phyloP scores from a whole-genome alignment of 2,888 invertebrate species.

The Choreutis nemorana region DNA sequence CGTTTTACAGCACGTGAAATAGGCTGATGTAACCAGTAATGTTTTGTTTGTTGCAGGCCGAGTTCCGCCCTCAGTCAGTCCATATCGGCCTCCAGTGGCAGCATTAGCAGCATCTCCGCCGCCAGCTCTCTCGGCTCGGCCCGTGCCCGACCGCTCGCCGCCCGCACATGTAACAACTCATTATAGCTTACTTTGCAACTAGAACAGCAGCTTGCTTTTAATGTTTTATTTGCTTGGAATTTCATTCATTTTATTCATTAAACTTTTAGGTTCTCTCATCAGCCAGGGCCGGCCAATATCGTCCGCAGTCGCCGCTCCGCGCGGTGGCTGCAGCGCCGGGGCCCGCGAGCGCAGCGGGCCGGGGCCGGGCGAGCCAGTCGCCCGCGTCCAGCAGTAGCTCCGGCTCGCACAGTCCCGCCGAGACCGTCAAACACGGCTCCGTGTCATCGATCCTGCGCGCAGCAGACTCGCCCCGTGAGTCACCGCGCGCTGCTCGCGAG shows the following conservation, averaged over 20 bases:
- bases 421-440: constrained; percentile 73
- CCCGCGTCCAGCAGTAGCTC: constrained; percentile 89
- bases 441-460: constrained; percentile 53
- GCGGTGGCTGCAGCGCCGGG: constrained; percentile 66
- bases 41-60: constrained; percentile 58
- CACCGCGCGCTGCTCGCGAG: constrained; percentile 26
- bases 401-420: constrained; percentile 82
- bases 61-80: constrained; percentile 85
- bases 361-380: constrained; percentile 65
- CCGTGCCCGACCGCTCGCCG: constrained; percentile 71
- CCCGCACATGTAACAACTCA: constrained; percentile 68
- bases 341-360: constrained; percentile 60
- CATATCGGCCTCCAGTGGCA: constrained; percentile 67
- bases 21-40: no score
- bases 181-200: background rate
- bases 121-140: constrained; percentile 66
- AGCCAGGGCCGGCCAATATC: constrained; percentile 76
- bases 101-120: constrained; percentile 66
- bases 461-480: constrained; percentile 44
- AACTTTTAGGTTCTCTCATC: constrained; percentile 71
- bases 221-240: background rate
- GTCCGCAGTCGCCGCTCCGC: constrained; percentile 74
- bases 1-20: no score
- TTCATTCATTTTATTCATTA: constrained; percentile 2
- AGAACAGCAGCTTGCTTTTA: background rate